These are phyloP conservation scores for Cherax destructor DNA, from an alignment of 1,140 invertebrate genomes.

Conservation along the genomic window DNA sequence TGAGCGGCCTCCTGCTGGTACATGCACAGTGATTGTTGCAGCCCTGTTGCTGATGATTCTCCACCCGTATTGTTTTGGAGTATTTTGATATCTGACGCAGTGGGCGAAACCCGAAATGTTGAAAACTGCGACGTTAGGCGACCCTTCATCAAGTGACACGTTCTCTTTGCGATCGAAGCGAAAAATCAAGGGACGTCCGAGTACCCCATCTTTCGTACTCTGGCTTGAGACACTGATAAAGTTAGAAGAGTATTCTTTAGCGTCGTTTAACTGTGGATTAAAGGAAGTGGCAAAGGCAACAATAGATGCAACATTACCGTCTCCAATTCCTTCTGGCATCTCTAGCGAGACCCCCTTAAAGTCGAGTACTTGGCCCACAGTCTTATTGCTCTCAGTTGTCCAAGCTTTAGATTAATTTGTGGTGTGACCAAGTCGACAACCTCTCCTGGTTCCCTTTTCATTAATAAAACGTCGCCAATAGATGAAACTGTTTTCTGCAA, in stretches of 20 bases:
- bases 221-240: neutral
- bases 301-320: neutral
- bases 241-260: neutral
- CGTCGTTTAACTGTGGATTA: neutral
- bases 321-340: slow-evolving; percentile 8
- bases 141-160: neutral
- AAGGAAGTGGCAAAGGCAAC: neutral
- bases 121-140: neutral
- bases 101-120: slow-evolving; percentile 8
- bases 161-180: slow-evolving; percentile 2
- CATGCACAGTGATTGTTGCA: neutral
- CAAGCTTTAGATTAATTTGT: neutral
- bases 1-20: slow-evolving; percentile 14
- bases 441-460: neutral
- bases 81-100: slow-evolving; percentile 7
- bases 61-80: neutral
- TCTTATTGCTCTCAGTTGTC: neutral
- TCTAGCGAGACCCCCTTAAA: neutral
- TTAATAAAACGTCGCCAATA: neutral
- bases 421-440: neutral
- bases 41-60: neutral
- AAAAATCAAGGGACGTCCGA: neutral
- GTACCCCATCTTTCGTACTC: neutral
- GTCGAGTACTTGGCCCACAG: neutral
- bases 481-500: neutral